phyloP scores from a whole-genome alignment of 2,888 invertebrate species.

The Euproctis similis region DNA sequence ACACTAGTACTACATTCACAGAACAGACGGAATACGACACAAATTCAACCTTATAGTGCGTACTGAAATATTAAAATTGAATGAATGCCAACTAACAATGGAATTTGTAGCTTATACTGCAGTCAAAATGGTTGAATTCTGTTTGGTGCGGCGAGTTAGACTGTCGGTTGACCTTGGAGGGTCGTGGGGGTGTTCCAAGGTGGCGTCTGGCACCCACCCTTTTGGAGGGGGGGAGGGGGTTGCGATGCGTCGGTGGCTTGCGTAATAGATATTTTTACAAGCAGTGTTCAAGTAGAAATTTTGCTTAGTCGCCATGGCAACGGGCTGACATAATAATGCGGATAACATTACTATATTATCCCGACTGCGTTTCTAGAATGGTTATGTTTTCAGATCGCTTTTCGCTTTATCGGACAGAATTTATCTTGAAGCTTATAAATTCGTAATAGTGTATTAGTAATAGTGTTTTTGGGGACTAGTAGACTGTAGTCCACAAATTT shows the following conservation, averaged over 20 bases:
- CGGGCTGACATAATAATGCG: conserved; percentile 9
- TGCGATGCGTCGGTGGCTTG: conserved; percentile 52
- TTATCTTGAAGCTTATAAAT: too few relatives aligned
- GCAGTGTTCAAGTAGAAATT: conserved; percentile 28
- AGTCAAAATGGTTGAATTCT: conserved; percentile 24
- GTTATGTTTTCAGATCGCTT: too few relatives aligned
- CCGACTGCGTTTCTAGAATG: too few relatives aligned
- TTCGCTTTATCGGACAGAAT: too few relatives aligned
- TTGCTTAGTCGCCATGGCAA: conserved; percentile 32
- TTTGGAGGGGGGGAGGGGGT: too few relatives aligned
- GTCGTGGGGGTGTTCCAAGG: conserved; percentile 41
- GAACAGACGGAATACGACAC: conserved; percentile 10
- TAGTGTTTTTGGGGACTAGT: too few relatives aligned
- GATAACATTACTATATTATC: conserved; percentile 2
- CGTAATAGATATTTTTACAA: conserved; percentile 66
- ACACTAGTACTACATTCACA: conserved; percentile 27
- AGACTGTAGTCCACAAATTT: too few relatives aligned
- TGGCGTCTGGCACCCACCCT: conserved; percentile 44
- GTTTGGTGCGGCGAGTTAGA: conserved; percentile 22
- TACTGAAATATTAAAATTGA: conserved; percentile 19
- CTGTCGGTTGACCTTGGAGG: conserved; percentile 58
- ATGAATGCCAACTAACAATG: conserved; percentile 11
- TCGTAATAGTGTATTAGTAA: too few relatives aligned
- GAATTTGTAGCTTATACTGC: conserved; percentile 19
- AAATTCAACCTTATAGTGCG: conserved; percentile 26